Evolutionary conservation across 2,113 vertebrate genomes (phyloP).

Genomic region (Pangasianodon gigas): DNA sequence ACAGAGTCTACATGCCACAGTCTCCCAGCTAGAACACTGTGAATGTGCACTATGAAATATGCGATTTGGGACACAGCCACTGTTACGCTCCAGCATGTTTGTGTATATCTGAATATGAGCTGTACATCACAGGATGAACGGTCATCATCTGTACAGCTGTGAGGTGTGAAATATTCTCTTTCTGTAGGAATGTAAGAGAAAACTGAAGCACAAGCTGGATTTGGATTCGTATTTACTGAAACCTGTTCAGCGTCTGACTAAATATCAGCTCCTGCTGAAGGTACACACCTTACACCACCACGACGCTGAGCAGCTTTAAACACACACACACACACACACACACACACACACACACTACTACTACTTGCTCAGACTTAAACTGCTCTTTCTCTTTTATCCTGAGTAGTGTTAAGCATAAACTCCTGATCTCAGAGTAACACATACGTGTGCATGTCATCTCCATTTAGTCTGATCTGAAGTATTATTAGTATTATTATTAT

Average conservation of each 20-base stretch:
- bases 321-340: conserved; percentile 9
- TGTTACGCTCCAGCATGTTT: not conserved
- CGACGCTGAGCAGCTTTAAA: not conserved
- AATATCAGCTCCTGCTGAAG: conserved; percentile 96
- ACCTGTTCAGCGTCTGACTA: conserved; percentile 94
- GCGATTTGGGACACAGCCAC: not conserved
- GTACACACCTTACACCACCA: conserved; percentile 55
- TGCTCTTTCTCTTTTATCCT: not conserved
- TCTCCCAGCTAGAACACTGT: not conserved
- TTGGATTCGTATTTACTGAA: conserved; percentile 96
- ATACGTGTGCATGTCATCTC: too few relatives aligned
- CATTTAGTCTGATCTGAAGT: not conserved
- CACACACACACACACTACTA: conserved; percentile 12
- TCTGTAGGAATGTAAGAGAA: conserved; percentile 89
- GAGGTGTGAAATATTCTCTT: not conserved
- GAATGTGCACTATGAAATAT: not conserved
- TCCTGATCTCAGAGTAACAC: not conserved
- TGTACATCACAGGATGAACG: not conserved
- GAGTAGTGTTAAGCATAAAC: not conserved
- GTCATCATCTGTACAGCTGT: not conserved
- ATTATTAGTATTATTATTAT: too few relatives aligned
- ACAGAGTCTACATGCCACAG: not conserved
- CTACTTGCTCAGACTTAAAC: not conserved
- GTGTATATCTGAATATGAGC: not conserved
- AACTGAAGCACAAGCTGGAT: conserved; percentile 90